These are phyloP conservation scores for Coelopa frigida DNA, from an alignment of 1,140 invertebrate genomes.

Conservation along the genomic window DNA sequence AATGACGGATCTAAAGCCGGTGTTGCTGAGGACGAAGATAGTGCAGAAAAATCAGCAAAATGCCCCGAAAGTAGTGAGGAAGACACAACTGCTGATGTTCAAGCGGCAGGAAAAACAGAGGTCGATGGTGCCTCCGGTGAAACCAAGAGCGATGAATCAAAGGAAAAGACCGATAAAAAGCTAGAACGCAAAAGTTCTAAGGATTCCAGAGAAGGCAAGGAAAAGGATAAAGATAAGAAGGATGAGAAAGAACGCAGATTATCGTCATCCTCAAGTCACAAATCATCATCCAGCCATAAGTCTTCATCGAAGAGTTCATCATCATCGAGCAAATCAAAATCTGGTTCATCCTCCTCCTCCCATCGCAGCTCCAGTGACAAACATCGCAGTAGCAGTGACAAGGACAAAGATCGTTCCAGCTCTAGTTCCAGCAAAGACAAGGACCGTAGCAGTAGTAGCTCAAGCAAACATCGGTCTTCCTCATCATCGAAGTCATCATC, in stretches of 20 bases:
- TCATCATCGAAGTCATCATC: slow-evolving; percentile 28
- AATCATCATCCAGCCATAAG: slow-evolving; percentile 36
- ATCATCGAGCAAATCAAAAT: slow-evolving; percentile 33
- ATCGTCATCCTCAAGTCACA: slow-evolving; percentile 26
- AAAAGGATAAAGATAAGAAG: slow-evolving; percentile 45
- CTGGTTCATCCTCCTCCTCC: slow-evolving; percentile 31
- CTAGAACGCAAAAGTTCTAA: slow-evolving; percentile 26
- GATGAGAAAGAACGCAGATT: slow-evolving; percentile 43
- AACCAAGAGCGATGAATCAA: slow-evolving; percentile 5
- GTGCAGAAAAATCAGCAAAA: slow-evolving; percentile 11
- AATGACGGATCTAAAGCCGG: slow-evolving; percentile 3
- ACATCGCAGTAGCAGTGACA: slow-evolving; percentile 17
- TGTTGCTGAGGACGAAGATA: slow-evolving; percentile 19
- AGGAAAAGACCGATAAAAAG: slow-evolving; percentile 18
- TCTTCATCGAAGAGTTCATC: slow-evolving; percentile 33
- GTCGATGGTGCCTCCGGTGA: slow-evolving; percentile 12
- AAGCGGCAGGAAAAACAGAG: slow-evolving; percentile 18
- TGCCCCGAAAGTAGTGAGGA: slow-evolving; percentile 16
- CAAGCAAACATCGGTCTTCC: slow-evolving; percentile 41
- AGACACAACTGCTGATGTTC: slow-evolving; percentile 18
- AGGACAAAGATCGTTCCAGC: slow-evolving; percentile 31
- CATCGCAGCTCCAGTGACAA: slow-evolving; percentile 41
- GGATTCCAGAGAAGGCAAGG: slow-evolving; percentile 20
- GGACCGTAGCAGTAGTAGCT: slow-evolving; percentile 24
- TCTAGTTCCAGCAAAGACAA: slow-evolving; percentile 31